These are phyloP conservation scores for Mobula birostris DNA, from an alignment of 2,113 vertebrate species.

Conservation along the genomic window DNA sequence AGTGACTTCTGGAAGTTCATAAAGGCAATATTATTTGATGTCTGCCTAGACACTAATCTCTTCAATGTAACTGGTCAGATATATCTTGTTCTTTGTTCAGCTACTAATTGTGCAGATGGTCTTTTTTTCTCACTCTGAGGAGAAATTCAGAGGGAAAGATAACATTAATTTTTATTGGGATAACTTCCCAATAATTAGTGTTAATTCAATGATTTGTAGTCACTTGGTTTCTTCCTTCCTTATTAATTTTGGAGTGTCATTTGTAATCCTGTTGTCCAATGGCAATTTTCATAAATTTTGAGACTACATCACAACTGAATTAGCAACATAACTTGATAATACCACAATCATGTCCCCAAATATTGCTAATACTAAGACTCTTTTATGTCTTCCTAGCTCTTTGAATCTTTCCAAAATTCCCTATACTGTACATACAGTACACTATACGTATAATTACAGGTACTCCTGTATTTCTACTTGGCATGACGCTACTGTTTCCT, in stretches of 20 bases:
- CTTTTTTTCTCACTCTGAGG: not conserved
- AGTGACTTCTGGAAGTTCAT: not conserved
- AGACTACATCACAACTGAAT: not conserved
- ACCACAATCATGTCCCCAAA: not conserved
- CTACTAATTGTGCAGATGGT: not conserved
- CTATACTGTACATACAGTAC: too few relatives aligned
- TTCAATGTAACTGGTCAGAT: not conserved
- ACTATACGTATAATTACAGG: not conserved
- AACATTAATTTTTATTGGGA: too few relatives aligned
- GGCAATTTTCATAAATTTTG: not conserved
- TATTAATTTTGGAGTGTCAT: not conserved
- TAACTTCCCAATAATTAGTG: not conserved
- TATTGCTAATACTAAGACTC: not conserved
- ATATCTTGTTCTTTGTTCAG: not conserved
- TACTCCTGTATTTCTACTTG: not conserved
- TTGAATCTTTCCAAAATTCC: not conserved
- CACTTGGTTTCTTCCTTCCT: not conserved
- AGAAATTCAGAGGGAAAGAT: too few relatives aligned
- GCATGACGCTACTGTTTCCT: not conserved
- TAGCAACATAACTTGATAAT: not conserved
- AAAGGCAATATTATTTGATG: not conserved
- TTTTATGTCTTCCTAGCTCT: not conserved
- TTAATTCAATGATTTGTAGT: not conserved
- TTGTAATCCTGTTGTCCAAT: not conserved
- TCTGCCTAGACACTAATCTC: not conserved